Conservation (phyloP, 2,888 invertebrate genomes). For the Drosophila suboccidentalis region DNA sequence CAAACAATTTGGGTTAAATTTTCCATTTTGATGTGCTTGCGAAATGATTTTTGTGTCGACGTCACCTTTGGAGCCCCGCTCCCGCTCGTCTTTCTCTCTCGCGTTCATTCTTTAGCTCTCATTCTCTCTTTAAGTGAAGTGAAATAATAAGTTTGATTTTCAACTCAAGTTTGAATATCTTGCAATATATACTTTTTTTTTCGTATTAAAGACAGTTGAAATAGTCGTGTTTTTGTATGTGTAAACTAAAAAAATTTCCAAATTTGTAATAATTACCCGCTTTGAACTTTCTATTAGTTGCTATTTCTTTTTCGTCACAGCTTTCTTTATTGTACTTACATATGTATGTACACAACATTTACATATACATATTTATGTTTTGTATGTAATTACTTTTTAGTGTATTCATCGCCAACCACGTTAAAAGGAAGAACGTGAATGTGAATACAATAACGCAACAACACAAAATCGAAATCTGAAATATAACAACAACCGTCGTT, state of each 20-base stretch:
- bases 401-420: constrained; percentile 82
- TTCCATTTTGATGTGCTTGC: constrained; percentile 34
- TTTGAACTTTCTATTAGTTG: constrained; percentile 44
- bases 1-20: constrained; percentile 11
- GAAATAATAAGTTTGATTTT: constrained; percentile 62
- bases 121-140: constrained; percentile 51
- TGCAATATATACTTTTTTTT: constrained; percentile 10
- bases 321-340: constrained; percentile 63
- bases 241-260: constrained; percentile 17
- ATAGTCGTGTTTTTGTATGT: constrained; percentile 20
- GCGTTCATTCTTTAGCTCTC: constrained; percentile 44
- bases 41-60: constrained; percentile 72
- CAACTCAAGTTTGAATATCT: constrained; percentile 49
- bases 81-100: constrained; percentile 44
- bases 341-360: constrained; percentile 38
- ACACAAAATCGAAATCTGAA: constrained; percentile 32
- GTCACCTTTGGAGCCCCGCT: constrained; percentile 74
- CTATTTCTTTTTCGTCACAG: constrained; percentile 50
- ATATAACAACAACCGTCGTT: constrained; percentile 36
- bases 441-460: constrained; percentile 61
- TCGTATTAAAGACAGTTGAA: constrained; percentile 20
- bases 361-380: constrained; percentile 52
- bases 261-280: constrained; percentile 29
- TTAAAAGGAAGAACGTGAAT: constrained; percentile 81
- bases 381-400: constrained; percentile 66